Percentiles rank a stretch among this genome's conserved stretches.
Conservation (phyloP, 2,113 vertebrate species). For the Vireo altiloquus region DNA sequence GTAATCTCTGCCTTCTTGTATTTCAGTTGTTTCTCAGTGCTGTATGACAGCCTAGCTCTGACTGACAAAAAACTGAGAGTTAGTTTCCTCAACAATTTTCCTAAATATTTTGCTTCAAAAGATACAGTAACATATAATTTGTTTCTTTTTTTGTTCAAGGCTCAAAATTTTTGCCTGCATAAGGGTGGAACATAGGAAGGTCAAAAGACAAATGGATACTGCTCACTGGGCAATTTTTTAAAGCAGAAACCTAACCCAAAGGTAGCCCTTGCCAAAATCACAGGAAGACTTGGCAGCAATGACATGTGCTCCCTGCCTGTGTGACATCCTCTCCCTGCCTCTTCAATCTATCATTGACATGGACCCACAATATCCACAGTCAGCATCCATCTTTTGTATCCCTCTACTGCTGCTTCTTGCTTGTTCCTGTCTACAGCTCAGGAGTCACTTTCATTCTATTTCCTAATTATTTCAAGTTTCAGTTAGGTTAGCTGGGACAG, state of each 20-base stretch:
- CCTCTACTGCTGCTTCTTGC: neutral
- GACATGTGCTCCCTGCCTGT: neutral
- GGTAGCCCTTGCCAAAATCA: neutral
- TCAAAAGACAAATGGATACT: neutral
- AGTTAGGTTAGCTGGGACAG: neutral
- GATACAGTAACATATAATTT: conserved; percentile 2
- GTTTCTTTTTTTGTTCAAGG: neutral
- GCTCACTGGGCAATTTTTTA: neutral
- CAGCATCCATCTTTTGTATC: neutral
- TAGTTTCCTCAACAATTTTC: neutral
- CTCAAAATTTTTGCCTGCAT: neutral
- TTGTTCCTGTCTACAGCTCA: neutral
- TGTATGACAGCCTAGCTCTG: neutral
- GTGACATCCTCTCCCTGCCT: neutral
- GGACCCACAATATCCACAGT: neutral
- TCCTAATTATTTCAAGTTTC: neutral
- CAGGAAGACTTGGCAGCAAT: neutral
- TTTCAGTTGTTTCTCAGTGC: neutral
- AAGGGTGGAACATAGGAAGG: neutral
- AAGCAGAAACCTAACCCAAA: neutral
- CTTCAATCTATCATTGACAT: neutral
- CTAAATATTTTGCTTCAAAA: conserved; percentile 7
- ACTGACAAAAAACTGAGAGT: neutral
- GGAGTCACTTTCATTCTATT: neutral
- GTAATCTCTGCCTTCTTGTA: neutral